Base-by-base conservation (phyloP, 2,797 vertebrate species). In the Gouania willdenowi region DNA sequence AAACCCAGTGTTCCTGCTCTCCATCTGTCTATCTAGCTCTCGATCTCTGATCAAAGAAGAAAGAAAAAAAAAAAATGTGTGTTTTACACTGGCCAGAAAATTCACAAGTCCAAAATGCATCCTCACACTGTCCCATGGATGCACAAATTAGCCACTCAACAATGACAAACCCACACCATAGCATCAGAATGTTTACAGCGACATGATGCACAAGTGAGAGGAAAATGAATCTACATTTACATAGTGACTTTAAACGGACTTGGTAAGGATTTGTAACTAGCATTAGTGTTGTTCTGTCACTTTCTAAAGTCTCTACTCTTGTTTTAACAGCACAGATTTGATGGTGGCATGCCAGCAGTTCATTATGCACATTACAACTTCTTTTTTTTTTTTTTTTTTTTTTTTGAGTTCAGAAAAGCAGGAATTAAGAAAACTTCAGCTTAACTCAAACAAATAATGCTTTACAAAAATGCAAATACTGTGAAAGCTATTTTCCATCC, bases 291-390 rank as follows among this genome's bases (percentile, higher is more conserved):
- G 52, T 27, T 32, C 30, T 22, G 35, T 22, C 15, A 26, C 62
- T 64, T 40, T 64, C 50, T 41, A 24, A 35, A 47, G 30, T 41
- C 41, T 20, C 49, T 41, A 12, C 25, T 36, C 44, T 31, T 54
- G 34, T 41, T 56, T 41, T 71, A 69, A 51, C 81, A 71, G 74
- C 72, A 77, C 78, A 82, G 72, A 79, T 55, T 80, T 67, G 59
- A 54, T 57, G 52, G 48, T 54, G 66, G 65, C 30, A 44, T 50
- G 68, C 75, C 72, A 78, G 46, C 31, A 65, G 36, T 32, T 62
- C 35, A 26, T 2, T 9, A 28, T 17, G 57, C 40, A 47, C 59
- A 27, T 41, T 26, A 41, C 35, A 40, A 40, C 30, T 58, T 37
- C 18, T 65, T 38, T 55, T 39, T 37, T 31, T n/a, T n/a, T n/a